Percentiles rank a stretch among this genome's conserved stretches.
Conservation (phyloP, 2,888 invertebrate genomes). For the Tromatobia lineatoria region DNA sequence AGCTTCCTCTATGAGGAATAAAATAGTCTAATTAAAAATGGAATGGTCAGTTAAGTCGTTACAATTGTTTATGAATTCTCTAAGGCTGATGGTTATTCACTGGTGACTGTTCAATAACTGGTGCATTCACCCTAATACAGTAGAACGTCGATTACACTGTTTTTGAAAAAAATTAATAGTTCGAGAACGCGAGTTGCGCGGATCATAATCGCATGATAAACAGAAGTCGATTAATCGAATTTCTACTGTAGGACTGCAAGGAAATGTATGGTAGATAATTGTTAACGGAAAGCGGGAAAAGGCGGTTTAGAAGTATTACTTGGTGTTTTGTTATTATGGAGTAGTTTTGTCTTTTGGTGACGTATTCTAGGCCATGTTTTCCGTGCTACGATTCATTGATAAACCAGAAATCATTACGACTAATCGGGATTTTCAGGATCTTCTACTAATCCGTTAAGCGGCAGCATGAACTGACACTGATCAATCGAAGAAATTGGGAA, state of each 20-base stretch:
- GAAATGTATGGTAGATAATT: neutral
- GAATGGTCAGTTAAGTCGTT: too few species aligned
- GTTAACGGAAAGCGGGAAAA: constrained; percentile 3
- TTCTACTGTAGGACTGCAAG: neutral
- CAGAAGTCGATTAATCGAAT: neutral
- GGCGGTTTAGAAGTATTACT: constrained; percentile 3
- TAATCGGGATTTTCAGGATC: constrained; percentile 83
- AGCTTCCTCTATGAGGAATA: too few species aligned
- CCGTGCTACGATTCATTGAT: constrained; percentile 17
- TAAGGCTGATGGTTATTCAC: too few species aligned
- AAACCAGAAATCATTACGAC: constrained; percentile 75
- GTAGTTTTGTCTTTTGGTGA: constrained; percentile 12
- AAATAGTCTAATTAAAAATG: too few species aligned
- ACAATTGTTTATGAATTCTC: too few species aligned
- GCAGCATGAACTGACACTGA: constrained; percentile 79
- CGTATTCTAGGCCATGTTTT: constrained; percentile 9
- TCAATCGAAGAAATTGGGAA: constrained; percentile 76
- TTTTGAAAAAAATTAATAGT: too few species aligned
- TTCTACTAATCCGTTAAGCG: constrained; percentile 79
- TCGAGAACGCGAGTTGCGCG: neutral
- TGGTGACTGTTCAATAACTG: too few species aligned
- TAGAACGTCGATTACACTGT: neutral
- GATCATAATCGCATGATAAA: neutral
- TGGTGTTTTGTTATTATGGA: constrained; percentile 28
- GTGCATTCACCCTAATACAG: neutral